Conservation (phyloP, 1,140 invertebrate species). For the Melanaphis sacchari region DNA sequence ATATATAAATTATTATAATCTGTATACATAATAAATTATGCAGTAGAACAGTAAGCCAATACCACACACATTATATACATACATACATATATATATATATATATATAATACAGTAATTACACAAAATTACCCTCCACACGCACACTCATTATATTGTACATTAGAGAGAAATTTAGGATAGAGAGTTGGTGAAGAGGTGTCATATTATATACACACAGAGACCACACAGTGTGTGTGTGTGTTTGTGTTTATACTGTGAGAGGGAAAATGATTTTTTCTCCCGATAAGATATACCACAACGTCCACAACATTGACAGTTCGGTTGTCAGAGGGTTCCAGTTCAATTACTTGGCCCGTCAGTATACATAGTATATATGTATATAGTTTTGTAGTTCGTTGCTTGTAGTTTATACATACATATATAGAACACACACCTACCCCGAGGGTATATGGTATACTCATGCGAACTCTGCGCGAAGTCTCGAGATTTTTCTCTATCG, state of each 20-base stretch:
- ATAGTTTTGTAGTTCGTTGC: neutral
- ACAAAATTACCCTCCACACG: neutral
- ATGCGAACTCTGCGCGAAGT: neutral
- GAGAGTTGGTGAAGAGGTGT: neutral
- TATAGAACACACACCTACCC: neutral
- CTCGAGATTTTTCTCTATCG: neutral
- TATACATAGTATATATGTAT: neutral
- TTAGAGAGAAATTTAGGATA: neutral
- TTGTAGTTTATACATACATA: neutral
- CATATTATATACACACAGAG: neutral
- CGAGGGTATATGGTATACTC: neutral
- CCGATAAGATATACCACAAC: constrained; percentile 50
- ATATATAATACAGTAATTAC: neutral
- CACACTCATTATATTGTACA: neutral
- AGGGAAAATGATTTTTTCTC: constrained; percentile 44
- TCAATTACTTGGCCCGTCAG: constrained; percentile 51
- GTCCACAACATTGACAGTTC: constrained; percentile 46
- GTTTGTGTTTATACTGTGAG: neutral
- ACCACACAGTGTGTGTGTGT: neutral
- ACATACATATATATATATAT: neutral
- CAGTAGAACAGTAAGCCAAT: neutral
- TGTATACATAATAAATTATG: neutral
- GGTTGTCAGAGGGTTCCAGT: constrained; percentile 56
- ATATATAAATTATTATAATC: neutral
- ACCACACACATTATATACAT: neutral